Conservation (phyloP, 2,797 vertebrate genomes). For the Graptemys geographica region DNA sequence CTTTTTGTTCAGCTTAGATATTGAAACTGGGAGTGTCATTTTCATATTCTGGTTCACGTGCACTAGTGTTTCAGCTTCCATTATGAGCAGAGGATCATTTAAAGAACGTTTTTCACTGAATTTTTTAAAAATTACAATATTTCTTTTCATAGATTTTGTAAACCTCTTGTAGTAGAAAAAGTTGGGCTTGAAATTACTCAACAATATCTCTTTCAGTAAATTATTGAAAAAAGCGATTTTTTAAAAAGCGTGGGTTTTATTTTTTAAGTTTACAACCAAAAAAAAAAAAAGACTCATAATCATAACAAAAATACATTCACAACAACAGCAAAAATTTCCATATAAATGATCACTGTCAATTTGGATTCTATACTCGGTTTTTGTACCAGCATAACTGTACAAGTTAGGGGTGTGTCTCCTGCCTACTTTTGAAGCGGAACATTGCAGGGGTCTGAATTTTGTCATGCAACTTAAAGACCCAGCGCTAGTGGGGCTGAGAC, state of each 20-base stretch:
- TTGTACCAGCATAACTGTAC: neutral
- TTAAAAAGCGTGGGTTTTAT: neutral
- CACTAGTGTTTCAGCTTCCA: neutral
- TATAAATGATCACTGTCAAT: neutral
- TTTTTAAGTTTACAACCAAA: neutral
- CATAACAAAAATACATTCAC: neutral
- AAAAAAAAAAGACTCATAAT: neutral
- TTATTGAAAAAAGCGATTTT: neutral
- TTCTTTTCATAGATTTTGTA: neutral
- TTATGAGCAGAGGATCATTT: neutral
- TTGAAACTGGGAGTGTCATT: neutral
- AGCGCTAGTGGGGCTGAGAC: neutral
- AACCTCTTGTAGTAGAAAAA: neutral
- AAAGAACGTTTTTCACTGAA: neutral
- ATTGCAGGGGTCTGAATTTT: neutral
- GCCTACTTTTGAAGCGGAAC: neutral
- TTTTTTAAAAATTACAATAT: neutral
- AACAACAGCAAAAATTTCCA: neutral
- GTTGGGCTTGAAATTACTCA: neutral
- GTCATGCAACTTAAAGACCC: neutral
- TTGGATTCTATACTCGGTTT: neutral
- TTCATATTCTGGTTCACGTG: neutral
- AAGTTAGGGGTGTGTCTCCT: neutral
- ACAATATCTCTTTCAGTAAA: neutral
- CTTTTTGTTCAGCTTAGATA: neutral